These are phyloP conservation scores for Corythoichthys intestinalis DNA, from an alignment of 2,113 vertebrate genomes.

Conservation along the genomic window DNA sequence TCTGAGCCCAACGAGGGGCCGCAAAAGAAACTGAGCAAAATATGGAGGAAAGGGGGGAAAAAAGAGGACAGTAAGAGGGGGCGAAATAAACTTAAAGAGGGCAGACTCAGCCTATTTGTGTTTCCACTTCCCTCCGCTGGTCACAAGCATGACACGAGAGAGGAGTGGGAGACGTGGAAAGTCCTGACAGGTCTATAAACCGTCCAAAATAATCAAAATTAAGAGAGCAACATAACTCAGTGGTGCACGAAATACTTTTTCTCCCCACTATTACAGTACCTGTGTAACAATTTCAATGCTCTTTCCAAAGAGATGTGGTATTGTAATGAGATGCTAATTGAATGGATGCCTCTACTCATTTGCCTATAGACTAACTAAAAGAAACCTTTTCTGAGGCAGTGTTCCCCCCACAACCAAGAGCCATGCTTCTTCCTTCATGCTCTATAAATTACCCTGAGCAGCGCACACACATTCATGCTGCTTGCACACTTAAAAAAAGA, in stretches of 20 bases:
- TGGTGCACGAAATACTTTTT: slow-evolving; percentile 8
- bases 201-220: slow-evolving; percentile 13
- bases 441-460: slow-evolving; percentile 60
- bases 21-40: slow-evolving; percentile 14
- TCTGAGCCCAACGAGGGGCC: neutral
- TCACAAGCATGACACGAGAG: slow-evolving; percentile 42
- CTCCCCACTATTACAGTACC: neutral
- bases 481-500: slow-evolving; percentile 17
- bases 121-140: slow-evolving; percentile 58
- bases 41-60: slow-evolving; percentile 12
- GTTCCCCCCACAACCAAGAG: neutral
- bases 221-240: slow-evolving; percentile 6
- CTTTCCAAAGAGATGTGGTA: slow-evolving; percentile 71
- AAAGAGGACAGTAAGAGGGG: slow-evolving; percentile 10
- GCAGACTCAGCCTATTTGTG: slow-evolving; percentile 63
- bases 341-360: slow-evolving; percentile 68
- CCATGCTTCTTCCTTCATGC: slow-evolving; percentile 9
- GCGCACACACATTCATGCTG: slow-evolving; percentile 4
- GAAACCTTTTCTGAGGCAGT: slow-evolving; percentile 31
- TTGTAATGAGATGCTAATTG: slow-evolving; percentile 83
- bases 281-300: neutral
- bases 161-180: slow-evolving; percentile 42
- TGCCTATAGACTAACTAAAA: slow-evolving; percentile 53
- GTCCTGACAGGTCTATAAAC: slow-evolving; percentile 23
- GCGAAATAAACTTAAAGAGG: slow-evolving; percentile 34